phyloP scores from a whole-genome alignment of 2,888 invertebrate genomes.

The Ophion obscuratus region DNA sequence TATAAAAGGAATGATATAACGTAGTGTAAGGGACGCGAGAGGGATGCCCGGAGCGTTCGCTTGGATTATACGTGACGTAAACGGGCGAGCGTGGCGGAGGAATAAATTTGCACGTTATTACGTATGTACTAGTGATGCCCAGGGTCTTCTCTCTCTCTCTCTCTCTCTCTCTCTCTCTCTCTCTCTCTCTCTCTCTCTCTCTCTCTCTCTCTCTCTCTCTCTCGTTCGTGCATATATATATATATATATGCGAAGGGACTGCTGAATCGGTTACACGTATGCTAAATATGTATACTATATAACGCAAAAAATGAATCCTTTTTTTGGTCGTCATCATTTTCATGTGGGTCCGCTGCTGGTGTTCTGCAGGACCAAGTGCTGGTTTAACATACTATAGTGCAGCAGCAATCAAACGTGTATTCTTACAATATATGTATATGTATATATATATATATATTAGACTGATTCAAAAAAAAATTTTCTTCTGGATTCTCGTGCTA shows the following conservation, averaged over 20 bases:
- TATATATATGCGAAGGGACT: neutral
- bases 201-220: constrained; percentile 13
- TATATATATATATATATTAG: neutral
- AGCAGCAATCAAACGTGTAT: neutral
- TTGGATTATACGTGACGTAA: constrained; percentile 68
- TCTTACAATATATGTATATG: neutral
- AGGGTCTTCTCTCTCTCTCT: constrained; percentile 38
- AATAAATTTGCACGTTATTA: constrained; percentile 78
- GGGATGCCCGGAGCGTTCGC: constrained; percentile 63
- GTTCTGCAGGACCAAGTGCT: neutral
- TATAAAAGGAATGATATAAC: constrained; percentile 27
- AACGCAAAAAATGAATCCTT: constrained; percentile 15
- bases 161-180: constrained; percentile 18
- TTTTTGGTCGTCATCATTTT: constrained; percentile 9
- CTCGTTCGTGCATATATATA: neutral
- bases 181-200: constrained; percentile 22
- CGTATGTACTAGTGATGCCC: constrained; percentile 55
- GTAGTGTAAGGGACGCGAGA: constrained; percentile 33
- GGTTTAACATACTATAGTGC: no score
- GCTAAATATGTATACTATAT: constrained; percentile 49
- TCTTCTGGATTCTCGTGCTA: no score
- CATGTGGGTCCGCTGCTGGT: constrained; percentile 22
- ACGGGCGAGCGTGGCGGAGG: constrained; percentile 69
- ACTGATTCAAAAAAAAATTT: no score
- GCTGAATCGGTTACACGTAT: constrained; percentile 35